Evolutionary conservation across 2,888 invertebrate species (phyloP).

Genomic region (Eupithecia subumbrata): DNA sequence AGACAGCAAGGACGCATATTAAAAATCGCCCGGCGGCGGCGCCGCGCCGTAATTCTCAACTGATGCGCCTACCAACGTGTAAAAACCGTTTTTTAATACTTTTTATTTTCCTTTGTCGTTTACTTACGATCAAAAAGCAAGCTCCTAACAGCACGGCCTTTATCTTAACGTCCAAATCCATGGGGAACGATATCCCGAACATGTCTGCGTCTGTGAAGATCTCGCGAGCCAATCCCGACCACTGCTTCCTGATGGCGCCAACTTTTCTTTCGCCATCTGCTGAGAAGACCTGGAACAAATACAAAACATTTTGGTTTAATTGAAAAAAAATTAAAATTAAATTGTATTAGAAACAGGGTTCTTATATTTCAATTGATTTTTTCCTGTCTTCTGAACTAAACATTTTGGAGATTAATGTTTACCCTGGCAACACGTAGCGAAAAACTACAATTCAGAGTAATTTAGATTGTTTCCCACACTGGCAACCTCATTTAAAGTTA

Average conservation of each 20-base stretch:
- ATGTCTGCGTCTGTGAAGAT: slow-evolving; percentile 93
- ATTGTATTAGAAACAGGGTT: too few relatives aligned
- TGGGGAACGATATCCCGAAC: slow-evolving; percentile 95
- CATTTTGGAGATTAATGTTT: too few relatives aligned
- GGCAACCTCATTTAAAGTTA: too few relatives aligned
- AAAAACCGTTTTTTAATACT: background rate
- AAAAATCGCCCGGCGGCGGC: background rate
- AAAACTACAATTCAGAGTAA: too few relatives aligned
- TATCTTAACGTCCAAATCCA: slow-evolving; percentile 93
- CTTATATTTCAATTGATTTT: too few relatives aligned
- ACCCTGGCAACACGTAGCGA: too few relatives aligned
- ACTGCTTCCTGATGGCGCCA: slow-evolving; percentile 95
- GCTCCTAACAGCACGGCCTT: slow-evolving; percentile 92
- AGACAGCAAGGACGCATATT: background rate
- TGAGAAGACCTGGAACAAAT: slow-evolving; percentile 86
- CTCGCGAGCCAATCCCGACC: slow-evolving; percentile 93
- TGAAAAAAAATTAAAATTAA: too few relatives aligned
- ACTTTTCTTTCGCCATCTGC: slow-evolving; percentile 90
- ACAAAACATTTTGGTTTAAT: background rate
- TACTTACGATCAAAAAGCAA: slow-evolving; percentile 90
- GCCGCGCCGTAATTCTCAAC: background rate
- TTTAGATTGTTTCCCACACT: too few relatives aligned
- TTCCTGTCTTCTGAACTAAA: too few relatives aligned
- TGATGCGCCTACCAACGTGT: background rate
- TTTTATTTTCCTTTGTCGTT: background rate